Conservation (phyloP, 2,797 vertebrate species). For the Acanthurus tractus region DNA sequence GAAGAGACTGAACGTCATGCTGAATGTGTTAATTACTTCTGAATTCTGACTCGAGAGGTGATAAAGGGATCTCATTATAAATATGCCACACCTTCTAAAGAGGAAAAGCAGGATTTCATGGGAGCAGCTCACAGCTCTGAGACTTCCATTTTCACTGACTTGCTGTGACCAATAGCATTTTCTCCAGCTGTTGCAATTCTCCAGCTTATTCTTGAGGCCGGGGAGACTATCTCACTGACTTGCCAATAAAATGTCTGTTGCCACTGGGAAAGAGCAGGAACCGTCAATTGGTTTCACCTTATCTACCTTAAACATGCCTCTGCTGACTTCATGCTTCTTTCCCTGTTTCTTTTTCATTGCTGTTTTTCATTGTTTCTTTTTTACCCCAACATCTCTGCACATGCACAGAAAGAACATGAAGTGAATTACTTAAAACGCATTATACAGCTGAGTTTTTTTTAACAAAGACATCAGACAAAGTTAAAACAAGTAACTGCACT, state of each 20-base stretch:
- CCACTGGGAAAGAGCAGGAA: slow-evolving; percentile 75
- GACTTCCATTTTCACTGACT: slow-evolving; percentile 78
- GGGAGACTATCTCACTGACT: slow-evolving; percentile 76
- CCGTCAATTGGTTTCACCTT: slow-evolving; percentile 83
- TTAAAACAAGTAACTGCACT: slow-evolving; percentile 31
- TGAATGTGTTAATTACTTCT: slow-evolving; percentile 73
- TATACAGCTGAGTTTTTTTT: slow-evolving; percentile 19
- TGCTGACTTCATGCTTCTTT: slow-evolving; percentile 73
- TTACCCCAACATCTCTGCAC: slow-evolving; percentile 31
- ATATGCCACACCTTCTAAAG: slow-evolving; percentile 65
- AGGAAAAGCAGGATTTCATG: slow-evolving; percentile 73
- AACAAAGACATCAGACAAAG: slow-evolving; percentile 21
- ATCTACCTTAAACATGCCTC: slow-evolving; percentile 86
- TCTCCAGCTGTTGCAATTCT: slow-evolving; percentile 81
- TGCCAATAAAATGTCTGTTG: slow-evolving; percentile 83
- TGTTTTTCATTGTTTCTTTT: slow-evolving; percentile 64
- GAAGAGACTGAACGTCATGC: slow-evolving; percentile 23
- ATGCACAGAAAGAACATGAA: slow-evolving; percentile 40
- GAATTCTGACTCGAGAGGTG: slow-evolving; percentile 53
- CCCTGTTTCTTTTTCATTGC: slow-evolving; percentile 61
- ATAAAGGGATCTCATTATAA: slow-evolving; percentile 69
- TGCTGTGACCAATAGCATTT: slow-evolving; percentile 83
- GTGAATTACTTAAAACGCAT: slow-evolving; percentile 56
- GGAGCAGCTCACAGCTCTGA: slow-evolving; percentile 64
- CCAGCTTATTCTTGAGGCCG: slow-evolving; percentile 73